Evolutionary conservation across 2,113 vertebrate species (phyloP), one percentile per base, ranked within the genome.

Genomic region (Choloepus hoffmanni): DNA sequence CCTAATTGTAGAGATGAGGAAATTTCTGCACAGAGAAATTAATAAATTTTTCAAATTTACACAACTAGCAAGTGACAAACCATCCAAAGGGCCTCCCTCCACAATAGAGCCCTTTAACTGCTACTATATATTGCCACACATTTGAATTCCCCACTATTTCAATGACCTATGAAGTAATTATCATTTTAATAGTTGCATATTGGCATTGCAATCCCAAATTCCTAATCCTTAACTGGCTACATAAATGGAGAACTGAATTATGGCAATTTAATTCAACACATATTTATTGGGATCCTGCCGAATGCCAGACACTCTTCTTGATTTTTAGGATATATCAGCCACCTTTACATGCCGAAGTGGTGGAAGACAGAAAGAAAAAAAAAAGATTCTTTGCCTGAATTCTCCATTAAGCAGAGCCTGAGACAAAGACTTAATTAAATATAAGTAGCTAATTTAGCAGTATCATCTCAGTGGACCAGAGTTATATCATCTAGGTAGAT

Each of bases 181-280:
- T 58, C 23, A 93, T 74, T 95, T 28, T 85, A 26, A 85, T 81
- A 90, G 62, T 33, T 68, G 21, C 2, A 18, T 45, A 73, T 91
- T 33, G 18, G 3, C 26, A 48, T 1, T 78, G 28, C 70, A 94
- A 63, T 73, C 21, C 43, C 43, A 85, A 89, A 88, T 45, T 84
- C 16, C 43, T 90, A 87, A 81, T 77, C 62, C 11, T 48, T 85
- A 88, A 24, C 72, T 85, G 73, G 92, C 26, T 90, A 58, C 78
- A 33, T 48, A 63, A 86, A 43, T 83, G n/a, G 16, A 81, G 43
- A 88, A 76, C 26, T 12, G 78, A 89, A 83, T 93, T 78, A 73
- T 13, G 21, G 92, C 10, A 60, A 53, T 72, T 78, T 10, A 55
- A 50, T 74, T 90, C 13, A 83, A 30, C 21, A 36, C 24, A 78